Percentiles rank a stretch among this genome's conserved stretches.
These are phyloP conservation scores for Pavo muticus DNA, from an alignment of 2,113 vertebrate species.

Conservation along the genomic window DNA sequence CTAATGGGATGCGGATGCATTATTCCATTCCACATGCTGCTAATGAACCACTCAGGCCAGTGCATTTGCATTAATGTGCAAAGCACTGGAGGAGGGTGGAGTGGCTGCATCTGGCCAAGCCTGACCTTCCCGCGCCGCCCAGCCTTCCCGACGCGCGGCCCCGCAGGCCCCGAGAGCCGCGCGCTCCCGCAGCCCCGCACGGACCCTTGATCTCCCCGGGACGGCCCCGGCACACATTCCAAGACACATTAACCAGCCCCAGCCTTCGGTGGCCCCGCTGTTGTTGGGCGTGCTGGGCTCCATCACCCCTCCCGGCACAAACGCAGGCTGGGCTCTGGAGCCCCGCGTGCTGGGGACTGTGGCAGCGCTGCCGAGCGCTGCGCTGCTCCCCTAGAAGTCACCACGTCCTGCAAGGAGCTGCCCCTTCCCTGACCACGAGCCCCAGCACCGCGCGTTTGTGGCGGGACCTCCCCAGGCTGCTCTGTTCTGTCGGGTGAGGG, in stretches of 20 bases:
- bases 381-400: fast-evolving
- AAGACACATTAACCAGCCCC: slow-evolving; percentile 34
- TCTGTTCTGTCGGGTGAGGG: not conserved
- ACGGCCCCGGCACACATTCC: slow-evolving; percentile 45
- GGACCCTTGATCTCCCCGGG: slow-evolving; percentile 23
- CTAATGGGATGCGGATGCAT: slow-evolving; percentile 79
- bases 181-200: not conserved
- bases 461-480: not conserved
- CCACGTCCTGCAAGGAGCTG: not conserved
- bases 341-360: not conserved
- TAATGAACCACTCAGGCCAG: slow-evolving; percentile 79
- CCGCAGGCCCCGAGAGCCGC: not conserved
- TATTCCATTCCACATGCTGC: slow-evolving; percentile 76
- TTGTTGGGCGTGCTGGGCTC: not conserved
- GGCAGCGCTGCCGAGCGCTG: not conserved
- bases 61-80: slow-evolving; percentile 77
- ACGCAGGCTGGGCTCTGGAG: not conserved
- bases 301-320: fast-evolving
- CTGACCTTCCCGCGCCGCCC: slow-evolving; percentile 33
- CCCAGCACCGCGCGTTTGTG: not conserved
- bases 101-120: slow-evolving; percentile 65
- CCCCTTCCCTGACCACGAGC: not conserved
- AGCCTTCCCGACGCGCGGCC: not conserved
- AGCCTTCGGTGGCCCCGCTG: not conserved
- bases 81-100: slow-evolving; percentile 64